Evolutionary conservation across 1,140 invertebrate species (phyloP).

Genomic region (Drosophila pallidifrons): DNA sequence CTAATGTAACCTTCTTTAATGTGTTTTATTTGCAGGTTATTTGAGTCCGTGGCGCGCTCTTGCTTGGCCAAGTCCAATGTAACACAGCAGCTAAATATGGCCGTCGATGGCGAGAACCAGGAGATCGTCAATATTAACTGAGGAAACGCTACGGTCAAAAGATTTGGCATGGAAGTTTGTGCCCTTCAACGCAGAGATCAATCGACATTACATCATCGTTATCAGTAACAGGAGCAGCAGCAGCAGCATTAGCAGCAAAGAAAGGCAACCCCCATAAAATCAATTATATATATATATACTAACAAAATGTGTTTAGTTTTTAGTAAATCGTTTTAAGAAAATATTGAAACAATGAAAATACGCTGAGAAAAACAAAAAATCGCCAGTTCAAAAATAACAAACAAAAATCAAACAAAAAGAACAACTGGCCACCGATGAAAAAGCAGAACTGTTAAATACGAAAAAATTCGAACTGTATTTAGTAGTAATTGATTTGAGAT

Average conservation of each 20-base stretch:
- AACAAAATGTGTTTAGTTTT: conserved; percentile 69
- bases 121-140: conserved; percentile 77
- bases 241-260: conserved; percentile 34
- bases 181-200: conserved; percentile 46
- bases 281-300: conserved; percentile 58
- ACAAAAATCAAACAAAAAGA: conserved; percentile 25
- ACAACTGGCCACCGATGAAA: conserved; percentile 1
- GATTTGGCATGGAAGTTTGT: conserved; percentile 61
- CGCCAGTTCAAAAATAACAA: conserved; percentile 18
- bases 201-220: conserved; percentile 21
- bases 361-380: conserved; percentile 20
- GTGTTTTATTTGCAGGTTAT: conserved; percentile 88
- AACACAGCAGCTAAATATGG: conserved; percentile 76
- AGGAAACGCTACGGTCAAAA: conserved; percentile 58
- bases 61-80: conserved; percentile 93
- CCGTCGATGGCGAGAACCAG: conserved; percentile 73
- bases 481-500: conserved; percentile 49
- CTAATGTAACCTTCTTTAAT: background rate
- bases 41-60: conserved; percentile 96
- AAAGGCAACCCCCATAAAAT: conserved; percentile 45
- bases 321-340: conserved; percentile 73
- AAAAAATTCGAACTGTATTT: conserved; percentile 60
- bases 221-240: conserved; percentile 10
- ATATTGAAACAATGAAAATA: conserved; percentile 73
- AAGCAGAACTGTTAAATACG: conserved; percentile 40